These are phyloP conservation scores for Shargacucullia verbasci DNA, from an alignment of 2,888 invertebrate genomes.

Conservation along the genomic window DNA sequence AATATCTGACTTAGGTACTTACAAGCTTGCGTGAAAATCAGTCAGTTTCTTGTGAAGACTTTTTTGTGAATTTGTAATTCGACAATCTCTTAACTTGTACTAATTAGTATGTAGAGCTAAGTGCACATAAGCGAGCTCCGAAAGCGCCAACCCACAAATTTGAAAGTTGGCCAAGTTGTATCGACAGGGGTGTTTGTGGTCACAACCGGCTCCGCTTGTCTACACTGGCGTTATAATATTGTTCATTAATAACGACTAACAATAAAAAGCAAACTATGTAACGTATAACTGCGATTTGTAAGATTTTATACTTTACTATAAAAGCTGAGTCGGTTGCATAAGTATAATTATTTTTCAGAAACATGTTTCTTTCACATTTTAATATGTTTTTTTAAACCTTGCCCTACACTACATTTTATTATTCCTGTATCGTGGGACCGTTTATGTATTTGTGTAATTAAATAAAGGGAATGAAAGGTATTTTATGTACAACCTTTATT, in stretches of 20 bases:
- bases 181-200: constrained; percentile 74
- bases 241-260: constrained; percentile 25
- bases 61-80: constrained; percentile 4
- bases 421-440: too few relatives aligned
- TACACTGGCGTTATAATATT: constrained; percentile 32
- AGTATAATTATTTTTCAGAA: background rate
- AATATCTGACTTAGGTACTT: too few relatives aligned
- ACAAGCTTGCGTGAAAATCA: too few relatives aligned
- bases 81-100: constrained; percentile 21
- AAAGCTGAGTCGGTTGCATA: background rate
- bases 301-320: background rate
- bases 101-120: constrained; percentile 49
- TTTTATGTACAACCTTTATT: too few relatives aligned
- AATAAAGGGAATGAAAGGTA: too few relatives aligned
- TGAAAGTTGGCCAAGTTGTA: constrained; percentile 85
- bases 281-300: background rate
- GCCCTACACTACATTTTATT: too few relatives aligned
- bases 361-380: too few relatives aligned
- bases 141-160: constrained; percentile 85
- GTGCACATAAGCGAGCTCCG: constrained; percentile 61
- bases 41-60: too few relatives aligned
- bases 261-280: constrained; percentile 31
- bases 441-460: too few relatives aligned
- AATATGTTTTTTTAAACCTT: too few relatives aligned
- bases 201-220: constrained; percentile 60